Conservation (phyloP, 2,113 vertebrate species). For the Lophius piscatorius region DNA sequence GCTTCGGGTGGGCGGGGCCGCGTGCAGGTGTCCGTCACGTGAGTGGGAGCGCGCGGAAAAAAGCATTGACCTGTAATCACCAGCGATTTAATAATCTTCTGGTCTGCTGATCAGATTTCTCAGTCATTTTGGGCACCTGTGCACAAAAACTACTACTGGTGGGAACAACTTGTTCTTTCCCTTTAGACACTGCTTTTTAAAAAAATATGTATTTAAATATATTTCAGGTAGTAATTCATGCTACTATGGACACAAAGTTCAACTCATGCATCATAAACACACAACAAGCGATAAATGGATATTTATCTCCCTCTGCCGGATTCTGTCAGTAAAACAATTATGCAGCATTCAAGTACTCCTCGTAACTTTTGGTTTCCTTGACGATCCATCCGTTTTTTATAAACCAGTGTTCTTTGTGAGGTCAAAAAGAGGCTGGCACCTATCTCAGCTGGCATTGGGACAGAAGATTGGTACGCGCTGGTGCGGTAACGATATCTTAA, state of each 20-base stretch:
- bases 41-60: constrained; percentile 55
- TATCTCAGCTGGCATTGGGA: no score
- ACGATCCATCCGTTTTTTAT: accelerated
- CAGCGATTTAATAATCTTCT: constrained; percentile 79
- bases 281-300: constrained; percentile 29
- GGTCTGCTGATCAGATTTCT: constrained; percentile 84
- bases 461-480: no score
- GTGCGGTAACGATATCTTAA: no score
- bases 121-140: constrained; percentile 89
- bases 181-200: no score
- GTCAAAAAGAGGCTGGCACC: no score
- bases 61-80: constrained; percentile 89
- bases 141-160: constrained; percentile 73
- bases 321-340: not conserved
- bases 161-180: constrained; percentile 20
- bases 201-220: no score
- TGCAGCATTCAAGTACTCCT: constrained; percentile 26
- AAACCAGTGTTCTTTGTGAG: no score
- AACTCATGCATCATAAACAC: not conserved
- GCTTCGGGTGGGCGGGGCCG: constrained; percentile 88
- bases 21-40: constrained; percentile 90
- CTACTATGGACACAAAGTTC: no score
- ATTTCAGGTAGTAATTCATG: no score
- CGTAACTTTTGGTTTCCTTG: not conserved
- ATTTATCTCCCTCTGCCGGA: constrained; percentile 75